Percentiles rank a stretch among this genome's conserved stretches.
phyloP scores from a whole-genome alignment of 2,797 vertebrate genomes.

The Oryzias dopingdopingensis region DNA sequence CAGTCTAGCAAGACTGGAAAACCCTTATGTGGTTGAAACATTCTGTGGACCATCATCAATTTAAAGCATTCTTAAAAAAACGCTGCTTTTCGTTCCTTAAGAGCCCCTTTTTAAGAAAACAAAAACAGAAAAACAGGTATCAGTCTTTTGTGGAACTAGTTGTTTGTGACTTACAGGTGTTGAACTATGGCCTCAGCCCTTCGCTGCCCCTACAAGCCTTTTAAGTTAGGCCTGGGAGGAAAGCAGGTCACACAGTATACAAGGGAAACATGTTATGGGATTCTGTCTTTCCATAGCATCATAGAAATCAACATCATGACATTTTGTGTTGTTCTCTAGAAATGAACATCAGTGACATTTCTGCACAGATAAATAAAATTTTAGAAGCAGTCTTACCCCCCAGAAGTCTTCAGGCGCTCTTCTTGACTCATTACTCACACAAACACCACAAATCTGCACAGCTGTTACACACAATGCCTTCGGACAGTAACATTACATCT shows the following conservation, averaged over 20 bases:
- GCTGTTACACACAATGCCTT: conserved; percentile 71
- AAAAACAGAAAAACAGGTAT: conserved; percentile 80
- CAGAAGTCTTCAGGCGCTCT: conserved; percentile 63
- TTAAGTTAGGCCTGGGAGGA: conserved; percentile 99
- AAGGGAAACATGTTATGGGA: conserved; percentile 80
- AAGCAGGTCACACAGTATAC: conserved; percentile 99
- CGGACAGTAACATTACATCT: neutral
- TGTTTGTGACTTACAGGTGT: conserved; percentile 99
- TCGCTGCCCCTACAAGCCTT: conserved; percentile 99
- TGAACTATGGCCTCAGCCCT: conserved; percentile 97
- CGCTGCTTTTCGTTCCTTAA: conserved; percentile 78
- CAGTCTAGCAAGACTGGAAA: conserved; percentile 70
- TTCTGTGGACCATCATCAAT: conserved; percentile 59
- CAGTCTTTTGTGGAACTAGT: conserved; percentile 92
- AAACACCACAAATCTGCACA: conserved; percentile 26
- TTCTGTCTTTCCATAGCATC: conserved; percentile 74
- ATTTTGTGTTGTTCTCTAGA: conserved; percentile 60
- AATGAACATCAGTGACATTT: conserved; percentile 69
- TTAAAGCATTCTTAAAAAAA: conserved; percentile 64
- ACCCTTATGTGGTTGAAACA: conserved; percentile 63
- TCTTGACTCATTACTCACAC: conserved; percentile 49
- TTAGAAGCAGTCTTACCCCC: conserved; percentile 84
- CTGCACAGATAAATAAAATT: conserved; percentile 81
- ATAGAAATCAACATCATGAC: conserved; percentile 58
- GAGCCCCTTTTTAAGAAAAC: conserved; percentile 74